Conservation (phyloP, 2,888 invertebrate genomes). For the Listrodromus nycthemerus region DNA sequence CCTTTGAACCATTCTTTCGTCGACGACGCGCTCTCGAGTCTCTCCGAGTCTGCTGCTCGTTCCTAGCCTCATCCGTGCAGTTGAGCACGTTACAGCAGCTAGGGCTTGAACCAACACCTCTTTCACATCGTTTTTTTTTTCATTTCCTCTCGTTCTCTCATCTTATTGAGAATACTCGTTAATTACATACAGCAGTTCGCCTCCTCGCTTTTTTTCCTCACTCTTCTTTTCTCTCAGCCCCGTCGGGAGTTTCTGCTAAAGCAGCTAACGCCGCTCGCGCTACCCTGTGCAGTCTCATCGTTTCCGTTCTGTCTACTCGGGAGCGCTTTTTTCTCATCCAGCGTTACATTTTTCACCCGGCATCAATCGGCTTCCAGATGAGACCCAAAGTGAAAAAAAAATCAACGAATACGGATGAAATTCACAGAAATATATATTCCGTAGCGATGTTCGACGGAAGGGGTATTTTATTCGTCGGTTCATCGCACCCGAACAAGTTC, state of each 20-base stretch:
- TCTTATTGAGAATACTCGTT: constrained; percentile 80
- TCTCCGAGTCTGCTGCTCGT: constrained; percentile 35
- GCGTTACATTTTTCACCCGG: constrained; percentile 29
- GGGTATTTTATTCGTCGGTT: constrained; percentile 24
- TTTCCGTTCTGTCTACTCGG: constrained; percentile 31
- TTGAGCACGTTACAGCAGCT: constrained; percentile 22
- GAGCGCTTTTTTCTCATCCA: constrained; percentile 22
- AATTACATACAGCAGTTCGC: constrained; percentile 74
- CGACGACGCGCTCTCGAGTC: constrained; percentile 23
- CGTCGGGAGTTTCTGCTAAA: constrained; percentile 63
- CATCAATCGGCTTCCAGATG: constrained; percentile 22
- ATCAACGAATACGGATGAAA: neutral
- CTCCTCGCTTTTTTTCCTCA: constrained; percentile 57
- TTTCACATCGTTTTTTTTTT: constrained; percentile 51
- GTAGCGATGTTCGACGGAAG: constrained; percentile 6
- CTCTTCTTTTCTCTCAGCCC: constrained; percentile 55
- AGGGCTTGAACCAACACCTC: constrained; percentile 39
- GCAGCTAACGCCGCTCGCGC: constrained; percentile 16
- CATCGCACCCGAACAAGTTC: constrained; percentile 7
- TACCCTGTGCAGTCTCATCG: constrained; percentile 35
- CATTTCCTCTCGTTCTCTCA: constrained; percentile 54
- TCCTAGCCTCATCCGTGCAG: constrained; percentile 35
- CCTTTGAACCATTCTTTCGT: constrained; percentile 69
- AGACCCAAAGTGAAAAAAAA: constrained; percentile 17
- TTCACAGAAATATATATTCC: constrained; percentile 1